Evolutionary conservation across 1,140 invertebrate species (phyloP), one percentile per base, ranked within the genome.

Genomic region (Alviniconcha marisindica): DNA sequence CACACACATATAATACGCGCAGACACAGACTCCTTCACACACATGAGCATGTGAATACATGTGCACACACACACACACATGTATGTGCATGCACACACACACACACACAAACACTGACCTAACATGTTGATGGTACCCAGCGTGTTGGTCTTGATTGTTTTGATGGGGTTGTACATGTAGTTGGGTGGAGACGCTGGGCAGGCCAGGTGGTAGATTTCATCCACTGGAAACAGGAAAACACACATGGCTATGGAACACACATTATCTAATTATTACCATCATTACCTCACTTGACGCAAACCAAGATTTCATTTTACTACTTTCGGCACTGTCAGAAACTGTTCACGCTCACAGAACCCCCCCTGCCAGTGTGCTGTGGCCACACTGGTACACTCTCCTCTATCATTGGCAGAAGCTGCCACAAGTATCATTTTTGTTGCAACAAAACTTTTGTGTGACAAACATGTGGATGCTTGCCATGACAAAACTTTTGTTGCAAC

Each of bases 131-230:
- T 99, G n/a, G 99, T 99, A 1, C 98, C 98, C 87, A 99, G 95
- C 28, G 98, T 99, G 93, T 99, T 99, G 1, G 99, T 99, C 93
- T 99, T 99, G 82, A 99, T 98, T 31, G 99, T 99, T 94, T 99
- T 99, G 0, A 99, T 98, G 51, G 99, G 99, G 95, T 99, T 99
- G 89, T 97, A 96, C 99, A 99, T 99, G 91, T 99, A 99, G 94
- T 99, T 98, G 1, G 98, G 98, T 69, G 99, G 99, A 89, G 97
- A 99, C 4, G 99, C 99, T 42, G 99, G 99, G 90, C 98, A 99
- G 1, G 99, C 99, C 87, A 99, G 94, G 93, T 99, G 99, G 94
- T 99, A 99, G 91, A 99, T 99, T 94, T 99, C 97, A 94, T 99
- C 99, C 31, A 99, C 97, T 95, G 90, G 63, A 92, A 91, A 36